Conservation (phyloP, 2,113 vertebrate genomes). For the Parotia lawesii region DNA sequence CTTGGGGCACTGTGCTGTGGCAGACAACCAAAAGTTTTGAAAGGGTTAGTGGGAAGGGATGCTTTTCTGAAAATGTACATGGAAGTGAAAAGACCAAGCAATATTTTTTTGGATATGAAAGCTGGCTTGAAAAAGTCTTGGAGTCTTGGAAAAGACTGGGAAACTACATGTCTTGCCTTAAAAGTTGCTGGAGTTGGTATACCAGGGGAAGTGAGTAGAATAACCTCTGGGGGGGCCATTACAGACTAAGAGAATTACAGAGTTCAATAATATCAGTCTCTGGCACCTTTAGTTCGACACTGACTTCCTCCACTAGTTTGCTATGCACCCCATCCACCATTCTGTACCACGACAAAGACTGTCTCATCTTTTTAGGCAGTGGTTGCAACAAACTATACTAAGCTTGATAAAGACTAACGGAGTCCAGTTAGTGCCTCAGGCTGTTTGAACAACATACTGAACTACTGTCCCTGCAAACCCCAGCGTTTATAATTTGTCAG, state of each 20-base stretch:
- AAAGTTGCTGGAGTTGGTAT: neutral
- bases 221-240: neutral
- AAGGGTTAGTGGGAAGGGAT: neutral
- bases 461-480: neutral
- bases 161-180: neutral
- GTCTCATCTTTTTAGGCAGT: neutral
- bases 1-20: neutral
- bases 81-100: neutral
- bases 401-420: neutral
- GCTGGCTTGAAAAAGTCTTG: neutral
- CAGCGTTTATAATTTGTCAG: neutral
- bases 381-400: neutral
- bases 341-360: neutral
- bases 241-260: neutral
- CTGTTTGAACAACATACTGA: neutral
- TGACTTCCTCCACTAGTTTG: accelerated
- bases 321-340: neutral
- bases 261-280: neutral
- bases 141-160: neutral
- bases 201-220: neutral
- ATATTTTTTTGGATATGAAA: neutral
- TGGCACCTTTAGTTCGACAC: neutral
- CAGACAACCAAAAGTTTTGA: neutral
- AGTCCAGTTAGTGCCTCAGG: neutral
- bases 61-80: neutral